A percentile compares a stretch with the other conserved stretches of the same genome.
Conservation (phyloP, 1,140 invertebrate genomes). For the Lordiphosa mommai region DNA sequence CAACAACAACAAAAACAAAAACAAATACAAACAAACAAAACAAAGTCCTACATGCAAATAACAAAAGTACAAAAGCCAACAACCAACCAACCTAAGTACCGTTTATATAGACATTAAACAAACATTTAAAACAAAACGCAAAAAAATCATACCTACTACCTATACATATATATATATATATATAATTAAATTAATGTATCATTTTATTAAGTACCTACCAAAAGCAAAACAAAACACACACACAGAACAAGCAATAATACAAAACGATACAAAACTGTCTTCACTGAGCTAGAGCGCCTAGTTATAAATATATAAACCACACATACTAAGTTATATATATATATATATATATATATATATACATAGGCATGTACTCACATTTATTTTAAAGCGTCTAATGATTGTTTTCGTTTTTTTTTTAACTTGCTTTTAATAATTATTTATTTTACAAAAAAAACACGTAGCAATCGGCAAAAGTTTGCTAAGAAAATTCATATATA, state of each 20-base stretch:
- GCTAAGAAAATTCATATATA: conserved; percentile 12
- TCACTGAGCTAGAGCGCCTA: conserved; percentile 56
- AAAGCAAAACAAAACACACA: conserved; percentile 13
- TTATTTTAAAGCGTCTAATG: conserved; percentile 15
- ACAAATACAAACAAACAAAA: conserved; percentile 46
- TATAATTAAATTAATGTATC: conserved; percentile 34
- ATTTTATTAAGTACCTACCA: conserved; percentile 6
- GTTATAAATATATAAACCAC: conserved; percentile 27
- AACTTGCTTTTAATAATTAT: conserved; percentile 36
- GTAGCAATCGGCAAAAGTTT: conserved; percentile 39
- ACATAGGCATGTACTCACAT: conserved; percentile 37
- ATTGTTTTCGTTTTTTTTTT: conserved; percentile 7
- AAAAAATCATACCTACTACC: conserved; percentile 43
- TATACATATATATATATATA: too few species aligned
- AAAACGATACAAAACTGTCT: conserved; percentile 41
- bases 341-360: conserved; percentile 16
- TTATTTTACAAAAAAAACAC: conserved; percentile 24
- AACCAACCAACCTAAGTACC: conserved; percentile 78
- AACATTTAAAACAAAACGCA: conserved; percentile 32
- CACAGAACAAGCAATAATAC: conserved; percentile 55
- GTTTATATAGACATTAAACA: conserved; percentile 63
- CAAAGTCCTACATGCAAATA: conserved; percentile 77
- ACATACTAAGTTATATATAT: conserved; percentile 7
- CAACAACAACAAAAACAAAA: conserved; percentile 11
- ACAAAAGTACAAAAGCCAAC: conserved; percentile 78